A percentile compares a stretch with the other conserved stretches of the same genome.
phyloP scores from a whole-genome alignment of 2,113 vertebrate genomes.

The Anser brachyrhynchus region DNA sequence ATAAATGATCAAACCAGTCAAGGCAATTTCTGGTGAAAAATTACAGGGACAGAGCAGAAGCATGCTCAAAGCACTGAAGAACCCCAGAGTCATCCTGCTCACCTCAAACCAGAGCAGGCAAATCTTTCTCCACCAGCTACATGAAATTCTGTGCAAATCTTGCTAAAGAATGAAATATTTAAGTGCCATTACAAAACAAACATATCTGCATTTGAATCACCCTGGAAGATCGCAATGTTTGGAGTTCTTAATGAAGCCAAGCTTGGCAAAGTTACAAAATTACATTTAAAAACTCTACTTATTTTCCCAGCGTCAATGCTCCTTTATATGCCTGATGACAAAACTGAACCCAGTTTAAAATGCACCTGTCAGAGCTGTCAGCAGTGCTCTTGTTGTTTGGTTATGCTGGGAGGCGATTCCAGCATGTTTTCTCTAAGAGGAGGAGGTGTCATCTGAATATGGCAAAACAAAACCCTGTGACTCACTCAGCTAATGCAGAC shows the following conservation, averaged over 20 bases:
- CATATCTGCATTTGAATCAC: not conserved
- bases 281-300: not conserved
- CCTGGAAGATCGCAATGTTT: not conserved
- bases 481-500: constrained; percentile 22
- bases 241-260: not conserved
- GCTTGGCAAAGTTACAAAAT: constrained; percentile 46
- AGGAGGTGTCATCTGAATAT: constrained; percentile 60
- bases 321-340: constrained; percentile 14
- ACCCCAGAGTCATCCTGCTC: not conserved
- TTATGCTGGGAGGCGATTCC: constrained; percentile 36
- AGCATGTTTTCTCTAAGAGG: constrained; percentile 45
- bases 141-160: not conserved
- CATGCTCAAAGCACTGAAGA: not conserved
- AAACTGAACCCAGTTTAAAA: constrained; percentile 48
- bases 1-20: constrained; percentile 45
- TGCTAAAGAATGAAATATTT: constrained; percentile 32
- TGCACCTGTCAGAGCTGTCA: constrained; percentile 66
- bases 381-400: constrained; percentile 39
- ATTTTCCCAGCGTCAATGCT: not conserved
- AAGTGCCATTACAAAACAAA: not conserved
- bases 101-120: not conserved
- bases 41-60: not conserved
- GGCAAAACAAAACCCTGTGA: constrained; percentile 58
- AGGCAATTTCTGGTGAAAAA: constrained; percentile 29
- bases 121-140: constrained; percentile 19